Conservation (phyloP, 1,140 invertebrate species). For the Steinernema khuongi region DNA sequence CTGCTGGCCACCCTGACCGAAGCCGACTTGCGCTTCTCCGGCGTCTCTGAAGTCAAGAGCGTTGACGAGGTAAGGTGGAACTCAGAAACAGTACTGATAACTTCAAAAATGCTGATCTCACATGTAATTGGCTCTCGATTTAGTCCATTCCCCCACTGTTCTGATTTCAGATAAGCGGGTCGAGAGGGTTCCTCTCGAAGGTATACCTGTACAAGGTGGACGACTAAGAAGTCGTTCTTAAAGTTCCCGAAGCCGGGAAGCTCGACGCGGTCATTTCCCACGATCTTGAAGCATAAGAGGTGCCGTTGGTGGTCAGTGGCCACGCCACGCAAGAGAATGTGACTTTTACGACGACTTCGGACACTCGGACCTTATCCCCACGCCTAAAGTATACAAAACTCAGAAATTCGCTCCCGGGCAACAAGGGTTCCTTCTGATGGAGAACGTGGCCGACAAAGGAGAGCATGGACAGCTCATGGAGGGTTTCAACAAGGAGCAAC, state of each 20-base stretch:
- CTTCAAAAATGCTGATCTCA: no score
- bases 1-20: background rate
- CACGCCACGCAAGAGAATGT: background rate
- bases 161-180: slow-evolving; percentile 18
- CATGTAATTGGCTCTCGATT: no score
- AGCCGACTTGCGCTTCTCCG: background rate
- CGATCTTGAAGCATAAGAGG: background rate
- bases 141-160: background rate
- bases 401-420: background rate
- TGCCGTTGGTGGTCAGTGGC: background rate
- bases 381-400: slow-evolving; percentile 19
- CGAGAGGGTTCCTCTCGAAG: slow-evolving; percentile 19
- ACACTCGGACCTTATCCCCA: background rate
- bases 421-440: slow-evolving; percentile 13
- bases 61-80: background rate
- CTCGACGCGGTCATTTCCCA: background rate
- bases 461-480: background rate
- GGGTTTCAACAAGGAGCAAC: slow-evolving; percentile 13
- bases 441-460: background rate
- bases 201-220: slow-evolving; percentile 13
- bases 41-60: background rate
- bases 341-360: slow-evolving; percentile 21
- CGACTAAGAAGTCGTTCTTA: background rate
- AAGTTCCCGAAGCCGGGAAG: slow-evolving; percentile 14
- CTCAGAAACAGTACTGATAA: no score